A percentile compares a stretch with the other conserved stretches of the same genome.
Conservation (phyloP, 2,888 invertebrate species). For the Leptopterna dolabrata region DNA sequence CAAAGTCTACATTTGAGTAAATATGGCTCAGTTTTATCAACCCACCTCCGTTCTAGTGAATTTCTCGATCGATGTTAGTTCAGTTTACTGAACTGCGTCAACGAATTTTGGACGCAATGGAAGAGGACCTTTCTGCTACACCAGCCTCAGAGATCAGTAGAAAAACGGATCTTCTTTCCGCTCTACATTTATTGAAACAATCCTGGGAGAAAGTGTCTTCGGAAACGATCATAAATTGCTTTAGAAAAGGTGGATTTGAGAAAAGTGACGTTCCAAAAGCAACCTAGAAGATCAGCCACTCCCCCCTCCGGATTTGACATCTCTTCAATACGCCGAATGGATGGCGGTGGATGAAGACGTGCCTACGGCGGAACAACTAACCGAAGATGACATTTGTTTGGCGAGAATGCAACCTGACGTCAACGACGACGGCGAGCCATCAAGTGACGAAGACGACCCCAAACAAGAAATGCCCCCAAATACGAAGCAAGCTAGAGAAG, state of each 20-base stretch:
- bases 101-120: too few species aligned
- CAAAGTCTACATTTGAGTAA: too few species aligned
- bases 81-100: too few species aligned
- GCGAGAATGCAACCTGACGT: background rate
- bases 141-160: too few species aligned
- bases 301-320: background rate
- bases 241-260: background rate
- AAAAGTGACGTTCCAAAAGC: background rate
- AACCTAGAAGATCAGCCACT: background rate
- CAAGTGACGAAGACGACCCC: background rate
- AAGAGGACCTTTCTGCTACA: too few species aligned
- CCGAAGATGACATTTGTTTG: background rate
- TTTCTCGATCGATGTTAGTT: too few species aligned
- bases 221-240: background rate
- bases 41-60: too few species aligned
- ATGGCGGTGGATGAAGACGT: background rate
- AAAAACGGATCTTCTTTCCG: too few species aligned
- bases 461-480: background rate
- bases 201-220: too few species aligned
- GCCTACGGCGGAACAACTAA: background rate
- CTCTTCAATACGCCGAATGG: background rate
- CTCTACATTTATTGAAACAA: too few species aligned
- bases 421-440: background rate
- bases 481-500: too few species aligned
- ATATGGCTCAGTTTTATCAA: too few species aligned